phyloP scores from a whole-genome alignment of 2,888 invertebrate species.

The Magallana nippona region DNA sequence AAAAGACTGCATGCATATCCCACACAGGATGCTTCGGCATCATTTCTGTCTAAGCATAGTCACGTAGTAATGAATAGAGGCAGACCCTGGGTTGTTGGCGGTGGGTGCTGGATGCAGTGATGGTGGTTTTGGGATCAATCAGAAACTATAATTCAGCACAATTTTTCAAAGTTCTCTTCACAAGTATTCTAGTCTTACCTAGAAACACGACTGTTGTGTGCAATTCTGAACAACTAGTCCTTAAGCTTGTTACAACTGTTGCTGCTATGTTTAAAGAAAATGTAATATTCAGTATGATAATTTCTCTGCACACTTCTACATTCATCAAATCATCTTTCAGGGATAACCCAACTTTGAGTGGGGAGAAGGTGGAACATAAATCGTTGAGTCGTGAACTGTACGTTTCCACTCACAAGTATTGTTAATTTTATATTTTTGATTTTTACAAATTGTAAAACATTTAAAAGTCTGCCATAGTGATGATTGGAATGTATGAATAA shows the following conservation, averaged over 20 bases:
- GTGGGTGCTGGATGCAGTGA: slow-evolving; percentile 23
- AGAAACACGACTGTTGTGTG: not conserved
- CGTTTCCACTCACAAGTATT: slow-evolving; percentile 32
- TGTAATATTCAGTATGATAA: not conserved
- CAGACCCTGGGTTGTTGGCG: not conserved
- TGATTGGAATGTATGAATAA: not conserved
- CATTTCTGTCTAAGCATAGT: not conserved
- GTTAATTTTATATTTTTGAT: not conserved
- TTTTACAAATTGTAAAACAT: not conserved
- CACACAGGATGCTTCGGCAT: not conserved
- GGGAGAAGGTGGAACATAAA: slow-evolving; percentile 19
- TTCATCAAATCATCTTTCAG: slow-evolving; percentile 26
- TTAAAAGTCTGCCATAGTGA: slow-evolving; percentile 12
- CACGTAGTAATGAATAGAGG: not conserved
- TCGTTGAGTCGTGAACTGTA: slow-evolving; percentile 29
- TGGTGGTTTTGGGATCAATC: slow-evolving; percentile 13
- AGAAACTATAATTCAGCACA: not conserved
- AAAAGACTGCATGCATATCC: slow-evolving; percentile 6
- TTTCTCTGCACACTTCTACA: slow-evolving; percentile 3
- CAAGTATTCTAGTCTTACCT: not conserved
- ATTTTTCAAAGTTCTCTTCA: not conserved
- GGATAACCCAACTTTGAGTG: slow-evolving; percentile 32
- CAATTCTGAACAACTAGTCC: not conserved
- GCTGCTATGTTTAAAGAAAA: not conserved
- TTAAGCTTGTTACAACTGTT: slow-evolving; percentile 2